Conservation (phyloP, 2,113 vertebrate species). For the Fukomys damarensis region DNA sequence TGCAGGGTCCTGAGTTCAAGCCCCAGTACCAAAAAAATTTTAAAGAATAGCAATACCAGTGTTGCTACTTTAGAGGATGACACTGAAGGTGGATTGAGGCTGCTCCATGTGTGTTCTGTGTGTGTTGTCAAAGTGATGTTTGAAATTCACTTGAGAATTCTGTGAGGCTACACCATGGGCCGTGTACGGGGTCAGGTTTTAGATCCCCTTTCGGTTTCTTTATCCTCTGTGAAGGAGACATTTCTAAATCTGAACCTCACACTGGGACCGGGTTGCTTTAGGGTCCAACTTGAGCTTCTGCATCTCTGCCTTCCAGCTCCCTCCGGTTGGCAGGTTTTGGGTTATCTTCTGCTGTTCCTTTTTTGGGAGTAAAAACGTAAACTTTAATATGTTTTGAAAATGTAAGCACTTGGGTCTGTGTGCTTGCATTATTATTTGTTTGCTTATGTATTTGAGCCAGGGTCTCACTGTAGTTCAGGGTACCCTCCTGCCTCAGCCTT, state of each 20-base stretch:
- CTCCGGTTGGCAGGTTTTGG: neutral
- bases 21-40: too few relatives aligned
- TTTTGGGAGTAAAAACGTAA: neutral
- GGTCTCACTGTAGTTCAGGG: neutral
- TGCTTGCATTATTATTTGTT: neutral
- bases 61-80: neutral
- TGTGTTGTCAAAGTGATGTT: neutral
- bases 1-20: too few relatives aligned
- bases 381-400: neutral
- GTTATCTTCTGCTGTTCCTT: neutral
- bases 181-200: too few relatives aligned
- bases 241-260: too few relatives aligned
- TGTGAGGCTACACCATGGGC: neutral
- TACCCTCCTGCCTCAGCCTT: neutral
- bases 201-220: too few relatives aligned
- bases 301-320: neutral
- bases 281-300: neutral
- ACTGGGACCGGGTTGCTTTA: rapidly evolving
- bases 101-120: neutral
- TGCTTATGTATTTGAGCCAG: neutral
- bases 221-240: neutral
- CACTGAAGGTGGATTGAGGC: too few relatives aligned
- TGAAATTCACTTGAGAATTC: neutral
- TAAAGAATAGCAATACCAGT: too few relatives aligned
- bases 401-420: neutral